Evolutionary conservation across 2,113 vertebrate species (phyloP).

Genomic region (Larimichthys polyactis): DNA sequence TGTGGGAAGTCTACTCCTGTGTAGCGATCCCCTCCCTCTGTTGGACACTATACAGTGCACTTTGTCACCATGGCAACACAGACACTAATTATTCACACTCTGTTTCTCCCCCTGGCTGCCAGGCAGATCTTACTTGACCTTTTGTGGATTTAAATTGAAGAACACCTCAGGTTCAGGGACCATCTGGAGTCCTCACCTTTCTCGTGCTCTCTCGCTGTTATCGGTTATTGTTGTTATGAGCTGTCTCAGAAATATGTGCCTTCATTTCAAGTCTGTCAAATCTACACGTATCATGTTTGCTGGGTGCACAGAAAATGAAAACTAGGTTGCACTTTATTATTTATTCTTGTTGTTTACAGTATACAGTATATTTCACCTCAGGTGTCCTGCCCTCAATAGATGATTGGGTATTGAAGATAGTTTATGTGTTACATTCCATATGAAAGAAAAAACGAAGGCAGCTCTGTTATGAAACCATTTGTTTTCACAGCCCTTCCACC

Average conservation of each 20-base stretch:
- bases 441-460: conserved; percentile 11
- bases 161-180: conserved; percentile 72
- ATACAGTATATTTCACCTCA: conserved; percentile 25
- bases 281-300: conserved; percentile 34
- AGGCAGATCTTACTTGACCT: conserved; percentile 85
- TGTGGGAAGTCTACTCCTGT: conserved; percentile 71
- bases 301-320: conserved; percentile 28
- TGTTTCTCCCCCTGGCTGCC: conserved; percentile 59
- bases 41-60: conserved; percentile 70
- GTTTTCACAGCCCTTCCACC: conserved; percentile 1
- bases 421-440: background rate
- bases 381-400: conserved; percentile 20
- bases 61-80: conserved; percentile 84
- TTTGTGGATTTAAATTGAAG: conserved; percentile 78
- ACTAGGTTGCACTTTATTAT: conserved; percentile 69
- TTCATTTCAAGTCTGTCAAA: conserved; percentile 45
- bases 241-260: conserved; percentile 14
- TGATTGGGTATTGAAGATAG: background rate
- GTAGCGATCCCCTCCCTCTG: conserved; percentile 53
- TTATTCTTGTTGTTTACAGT: conserved; percentile 46
- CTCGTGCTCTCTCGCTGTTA: conserved; percentile 21
- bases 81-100: conserved; percentile 84
- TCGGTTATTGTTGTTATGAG: conserved; percentile 40
- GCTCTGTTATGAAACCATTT: background rate
- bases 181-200: conserved; percentile 61